Evolutionary conservation across 2,797 vertebrate species (phyloP).

Genomic region (Loriculus beryllinus): DNA sequence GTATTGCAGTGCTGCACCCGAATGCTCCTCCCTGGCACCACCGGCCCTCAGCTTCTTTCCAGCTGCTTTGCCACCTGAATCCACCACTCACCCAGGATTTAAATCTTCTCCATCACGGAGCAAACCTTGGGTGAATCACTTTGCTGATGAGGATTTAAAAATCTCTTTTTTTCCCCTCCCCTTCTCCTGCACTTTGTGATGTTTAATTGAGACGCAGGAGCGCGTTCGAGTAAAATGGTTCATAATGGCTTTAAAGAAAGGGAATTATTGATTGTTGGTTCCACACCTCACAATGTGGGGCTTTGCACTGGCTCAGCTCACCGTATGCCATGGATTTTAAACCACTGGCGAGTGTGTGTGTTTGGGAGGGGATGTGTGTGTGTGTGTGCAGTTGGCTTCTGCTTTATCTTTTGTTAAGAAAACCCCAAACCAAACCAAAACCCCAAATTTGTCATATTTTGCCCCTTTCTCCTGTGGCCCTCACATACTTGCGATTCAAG

Average conservation of each 20-base stretch:
- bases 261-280: not conserved
- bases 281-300: not conserved
- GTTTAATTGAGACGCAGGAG: not conserved
- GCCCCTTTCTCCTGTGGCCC: not conserved
- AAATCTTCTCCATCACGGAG: not conserved
- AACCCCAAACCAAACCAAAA: not conserved
- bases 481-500: not conserved
- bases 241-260: not conserved
- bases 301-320: not conserved
- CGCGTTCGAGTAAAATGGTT: not conserved
- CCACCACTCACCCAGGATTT: not conserved
- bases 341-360: rapidly evolving
- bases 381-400: not conserved
- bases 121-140: not conserved
- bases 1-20: not conserved
- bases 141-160: not conserved
- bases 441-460: not conserved
- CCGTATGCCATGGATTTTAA: not conserved
- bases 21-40: not conserved
- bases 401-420: not conserved
- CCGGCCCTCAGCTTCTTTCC: not conserved
- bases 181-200: not conserved
- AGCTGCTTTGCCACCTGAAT: not conserved
- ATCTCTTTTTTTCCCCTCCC: rapidly evolving
- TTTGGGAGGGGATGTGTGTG: no score